Percentiles rank a stretch among this genome's conserved stretches.
phyloP scores from a whole-genome alignment of 2,797 vertebrate species.

The Acanthiza pusilla region DNA sequence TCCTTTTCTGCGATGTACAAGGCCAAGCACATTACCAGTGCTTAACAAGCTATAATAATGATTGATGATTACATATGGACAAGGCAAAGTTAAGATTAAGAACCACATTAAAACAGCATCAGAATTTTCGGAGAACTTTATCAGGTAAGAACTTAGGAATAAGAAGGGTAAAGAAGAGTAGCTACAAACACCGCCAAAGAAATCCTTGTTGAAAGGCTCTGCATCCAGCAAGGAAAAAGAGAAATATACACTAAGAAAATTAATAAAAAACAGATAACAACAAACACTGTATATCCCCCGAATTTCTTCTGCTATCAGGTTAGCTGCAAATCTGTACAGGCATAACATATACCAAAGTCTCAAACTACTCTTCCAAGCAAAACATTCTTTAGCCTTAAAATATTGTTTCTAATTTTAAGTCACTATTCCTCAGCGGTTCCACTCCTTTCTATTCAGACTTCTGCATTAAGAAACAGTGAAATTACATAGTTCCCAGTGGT shows the following conservation, averaged over 20 bases:
- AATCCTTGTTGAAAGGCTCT: background rate
- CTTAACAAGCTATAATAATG: conserved; percentile 35
- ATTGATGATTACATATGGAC: conserved; percentile 24
- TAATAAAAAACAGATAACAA: background rate
- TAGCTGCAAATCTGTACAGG: background rate
- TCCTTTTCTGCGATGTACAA: conserved; percentile 12
- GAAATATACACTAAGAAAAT: background rate
- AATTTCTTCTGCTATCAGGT: background rate
- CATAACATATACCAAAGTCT: background rate
- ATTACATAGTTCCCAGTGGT: background rate
- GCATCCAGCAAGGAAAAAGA: background rate
- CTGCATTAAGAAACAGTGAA: background rate
- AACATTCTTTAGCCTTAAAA: background rate
- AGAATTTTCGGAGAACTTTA: conserved; percentile 30
- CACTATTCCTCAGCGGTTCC: background rate
- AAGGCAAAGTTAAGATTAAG: conserved; percentile 32
- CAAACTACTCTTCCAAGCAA: background rate
- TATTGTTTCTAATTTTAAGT: background rate
- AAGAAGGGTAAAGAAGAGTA: background rate
- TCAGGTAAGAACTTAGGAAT: background rate
- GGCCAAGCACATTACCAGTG: conserved; percentile 30
- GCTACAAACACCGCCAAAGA: background rate
- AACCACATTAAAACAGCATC: conserved; percentile 32
- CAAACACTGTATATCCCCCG: background rate
- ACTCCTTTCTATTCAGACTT: background rate